Evolutionary conservation across 2,797 vertebrate species (phyloP), one percentile per base, ranked within the genome.

Genomic region (Poeciliopsis infans): DNA sequence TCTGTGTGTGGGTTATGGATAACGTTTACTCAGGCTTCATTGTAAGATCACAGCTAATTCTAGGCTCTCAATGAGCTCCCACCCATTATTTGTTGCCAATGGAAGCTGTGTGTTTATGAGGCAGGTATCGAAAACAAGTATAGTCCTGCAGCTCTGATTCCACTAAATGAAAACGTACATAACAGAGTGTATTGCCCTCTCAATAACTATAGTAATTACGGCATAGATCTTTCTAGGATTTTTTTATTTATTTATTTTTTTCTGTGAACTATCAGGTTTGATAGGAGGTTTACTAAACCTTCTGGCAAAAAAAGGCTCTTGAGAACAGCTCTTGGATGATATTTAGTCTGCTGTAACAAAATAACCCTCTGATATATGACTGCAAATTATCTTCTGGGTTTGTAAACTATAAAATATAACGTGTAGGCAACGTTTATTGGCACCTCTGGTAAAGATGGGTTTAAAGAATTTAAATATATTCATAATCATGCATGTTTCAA

Each of bases 31-130:
- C 36, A 39, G 77, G 36, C 73, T 79, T 45, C 73, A 74, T 41
- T 73, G 51, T 31, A 64, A 74, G 83, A 75, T 88, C 64, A 25
- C 72, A 81, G 78, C 51, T 4, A 55, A 45, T 84, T 82, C 80
- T 36, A n/a, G 43, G 31, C 39, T 76, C 82, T 41, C 8, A 13
- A 72, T 51, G 31, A 43, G 64, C 18, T 79, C 84, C 69, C 12
- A 7, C 74, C 43, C 74, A 59, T 73, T 81, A 36, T 78, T 59
- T 73, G 64, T 55, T 83, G 81, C 77, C 79, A 75, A 78, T 28
- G 41, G 82, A 85, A 11, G 79, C 79, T 81, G 82, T 74, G 77
- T 45, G 77, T 70, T 70, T 45, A 45, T 13, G 25, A 70, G 41
- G 41, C 41, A 5, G 36, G 39, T 6, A 16, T 15, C 6, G 12